Percentiles rank a stretch among this genome's conserved stretches.
Evolutionary conservation across 2,113 vertebrate species (phyloP).

Genomic region (Ailurus styani): DNA sequence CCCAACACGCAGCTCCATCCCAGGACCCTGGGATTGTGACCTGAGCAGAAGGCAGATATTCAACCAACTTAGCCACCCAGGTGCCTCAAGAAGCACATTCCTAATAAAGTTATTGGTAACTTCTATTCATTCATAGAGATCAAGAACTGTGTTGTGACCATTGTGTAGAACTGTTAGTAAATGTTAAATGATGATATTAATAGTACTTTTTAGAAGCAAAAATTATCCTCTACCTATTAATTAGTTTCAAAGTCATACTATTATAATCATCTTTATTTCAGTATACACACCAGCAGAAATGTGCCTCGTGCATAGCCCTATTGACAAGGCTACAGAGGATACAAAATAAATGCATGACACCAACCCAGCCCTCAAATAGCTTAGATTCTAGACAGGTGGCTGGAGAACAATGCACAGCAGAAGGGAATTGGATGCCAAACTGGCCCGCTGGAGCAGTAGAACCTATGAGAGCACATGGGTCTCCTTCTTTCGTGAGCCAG

Average conservation of each 20-base stretch:
- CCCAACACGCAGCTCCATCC: not conserved
- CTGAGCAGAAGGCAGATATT: not conserved
- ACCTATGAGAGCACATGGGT: not conserved
- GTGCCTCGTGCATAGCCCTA: not conserved
- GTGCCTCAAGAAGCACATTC: not conserved
- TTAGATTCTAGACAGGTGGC: not conserved
- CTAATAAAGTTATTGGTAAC: not conserved
- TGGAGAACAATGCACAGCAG: not conserved
- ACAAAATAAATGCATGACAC: not conserved
- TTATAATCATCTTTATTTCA: not conserved
- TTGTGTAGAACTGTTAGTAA: not conserved
- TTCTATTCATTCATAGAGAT: not conserved
- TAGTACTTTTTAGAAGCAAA: not conserved
- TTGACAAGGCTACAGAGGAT: not conserved
- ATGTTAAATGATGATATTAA: not conserved
- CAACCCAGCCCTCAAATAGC: not conserved
- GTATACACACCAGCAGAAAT: not conserved
- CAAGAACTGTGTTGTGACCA: not conserved
- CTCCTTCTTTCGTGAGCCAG: accelerated
- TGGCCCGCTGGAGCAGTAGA: accelerated
- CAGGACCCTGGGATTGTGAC: not conserved
- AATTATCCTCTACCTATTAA: not conserved
- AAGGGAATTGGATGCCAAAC: not conserved
- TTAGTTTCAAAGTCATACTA: not conserved
- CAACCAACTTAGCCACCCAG: not conserved